Percentiles rank a stretch among this genome's conserved stretches.
phyloP scores from a whole-genome alignment of 2,888 invertebrate genomes.

The Maniola hyperantus region DNA sequence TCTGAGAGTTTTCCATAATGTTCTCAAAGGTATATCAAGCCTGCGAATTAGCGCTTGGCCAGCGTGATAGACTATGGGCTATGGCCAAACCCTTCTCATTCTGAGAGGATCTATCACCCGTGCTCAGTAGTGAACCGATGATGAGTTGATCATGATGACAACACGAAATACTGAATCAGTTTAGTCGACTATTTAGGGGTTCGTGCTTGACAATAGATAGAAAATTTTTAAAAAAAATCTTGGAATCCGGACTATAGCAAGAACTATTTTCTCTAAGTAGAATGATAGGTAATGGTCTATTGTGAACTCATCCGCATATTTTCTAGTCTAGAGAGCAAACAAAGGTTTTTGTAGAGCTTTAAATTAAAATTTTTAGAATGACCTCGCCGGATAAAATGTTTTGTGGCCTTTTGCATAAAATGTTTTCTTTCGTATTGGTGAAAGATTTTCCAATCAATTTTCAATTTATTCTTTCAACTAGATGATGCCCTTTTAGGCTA shows the following conservation, averaged over 20 bases:
- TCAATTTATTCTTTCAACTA: too few relatives aligned
- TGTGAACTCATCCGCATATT: constrained; percentile 11
- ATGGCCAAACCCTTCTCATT: too few relatives aligned
- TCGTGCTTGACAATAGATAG: too few relatives aligned
- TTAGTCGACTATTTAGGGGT: too few relatives aligned
- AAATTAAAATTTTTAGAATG: constrained; percentile 15
- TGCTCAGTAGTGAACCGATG: too few relatives aligned
- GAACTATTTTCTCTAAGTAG: background rate
- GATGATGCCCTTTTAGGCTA: too few relatives aligned
- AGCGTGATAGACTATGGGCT: background rate
- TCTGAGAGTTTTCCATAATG: too few relatives aligned
- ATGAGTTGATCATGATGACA: too few relatives aligned
- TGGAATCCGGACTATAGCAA: background rate
- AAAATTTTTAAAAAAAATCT: too few relatives aligned
- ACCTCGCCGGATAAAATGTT: background rate
- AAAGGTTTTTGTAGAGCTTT: constrained; percentile 21
- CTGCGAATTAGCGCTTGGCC: background rate
- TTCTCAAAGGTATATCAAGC: too few relatives aligned
- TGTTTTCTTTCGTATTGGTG: background rate
- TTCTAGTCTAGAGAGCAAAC: constrained; percentile 13
- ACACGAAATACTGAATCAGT: too few relatives aligned
- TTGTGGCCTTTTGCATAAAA: background rate
- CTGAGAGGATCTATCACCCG: too few relatives aligned
- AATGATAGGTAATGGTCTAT: constrained; percentile 2
- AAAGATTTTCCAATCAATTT: background rate